These are phyloP conservation scores for Megastigmus dorsalis DNA, from an alignment of 2,888 invertebrate species.

Conservation along the genomic window DNA sequence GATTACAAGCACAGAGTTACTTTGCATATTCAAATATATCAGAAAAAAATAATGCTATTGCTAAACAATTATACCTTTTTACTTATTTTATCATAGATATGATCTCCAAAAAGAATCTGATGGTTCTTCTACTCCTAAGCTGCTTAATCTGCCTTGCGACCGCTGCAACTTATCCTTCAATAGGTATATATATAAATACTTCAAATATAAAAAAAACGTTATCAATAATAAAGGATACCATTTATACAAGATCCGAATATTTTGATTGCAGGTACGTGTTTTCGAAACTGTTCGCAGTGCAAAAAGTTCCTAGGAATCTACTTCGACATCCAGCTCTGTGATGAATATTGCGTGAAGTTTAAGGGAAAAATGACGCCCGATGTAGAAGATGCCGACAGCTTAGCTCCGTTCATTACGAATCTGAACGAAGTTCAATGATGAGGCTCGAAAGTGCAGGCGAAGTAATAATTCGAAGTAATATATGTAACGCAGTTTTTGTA, in stretches of 20 bases:
- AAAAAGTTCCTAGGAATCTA: conserved; percentile 91
- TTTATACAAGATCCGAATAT: not conserved
- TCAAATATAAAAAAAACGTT: not conserved
- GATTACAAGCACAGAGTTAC: too few relatives aligned
- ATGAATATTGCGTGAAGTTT: conserved; percentile 88
- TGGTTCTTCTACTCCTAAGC: conserved; percentile 27
- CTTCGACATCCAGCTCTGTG: conserved; percentile 91
- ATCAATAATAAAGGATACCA: not conserved
- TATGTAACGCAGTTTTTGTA: conserved; percentile 22
- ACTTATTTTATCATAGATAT: conserved; percentile 13
- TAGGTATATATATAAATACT: conserved; percentile 40
- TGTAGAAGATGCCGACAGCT: conserved; percentile 87
- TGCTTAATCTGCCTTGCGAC: conserved; percentile 22
- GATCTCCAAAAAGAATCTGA: conserved; percentile 5
- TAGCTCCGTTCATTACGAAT: conserved; percentile 85
- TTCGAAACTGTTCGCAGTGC: conserved; percentile 92
- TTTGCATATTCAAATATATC: too few relatives aligned
- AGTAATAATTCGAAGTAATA: conserved; percentile 2
- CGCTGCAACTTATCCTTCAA: conserved; percentile 46
- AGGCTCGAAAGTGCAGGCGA: too few relatives aligned
- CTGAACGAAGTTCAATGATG: conserved; percentile 60
- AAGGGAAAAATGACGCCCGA: conserved; percentile 90
- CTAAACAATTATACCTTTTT: too few relatives aligned
- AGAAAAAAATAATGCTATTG: too few relatives aligned
- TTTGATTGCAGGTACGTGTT: conserved; percentile 79